Conservation (phyloP, 2,888 invertebrate genomes). For the Pseudococcus jackbeardsleyi region DNA sequence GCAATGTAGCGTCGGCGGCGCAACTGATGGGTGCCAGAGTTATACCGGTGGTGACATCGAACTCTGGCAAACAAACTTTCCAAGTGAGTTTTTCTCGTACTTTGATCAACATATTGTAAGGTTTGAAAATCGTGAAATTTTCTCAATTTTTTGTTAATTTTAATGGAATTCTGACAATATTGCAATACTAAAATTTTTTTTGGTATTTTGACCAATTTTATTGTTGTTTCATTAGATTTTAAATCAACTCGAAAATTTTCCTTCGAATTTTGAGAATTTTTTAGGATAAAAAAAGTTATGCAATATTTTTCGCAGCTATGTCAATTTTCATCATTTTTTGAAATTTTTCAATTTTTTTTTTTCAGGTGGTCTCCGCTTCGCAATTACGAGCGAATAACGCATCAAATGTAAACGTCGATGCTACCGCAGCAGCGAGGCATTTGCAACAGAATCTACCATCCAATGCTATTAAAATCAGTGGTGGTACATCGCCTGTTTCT, state of each 20-base stretch:
- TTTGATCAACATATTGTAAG: not conserved
- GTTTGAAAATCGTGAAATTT: too few relatives aligned
- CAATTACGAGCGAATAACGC: constrained; percentile 51
- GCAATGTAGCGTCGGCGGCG: constrained; percentile 65
- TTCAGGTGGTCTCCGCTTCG: constrained; percentile 46
- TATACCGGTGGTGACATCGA: constrained; percentile 75
- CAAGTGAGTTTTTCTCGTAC: constrained; percentile 70
- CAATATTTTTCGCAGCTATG: too few relatives aligned
- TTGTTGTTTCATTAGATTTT: too few relatives aligned
- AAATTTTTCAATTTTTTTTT: not conserved
- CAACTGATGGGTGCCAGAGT: constrained; percentile 74
- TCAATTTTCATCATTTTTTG: not conserved
- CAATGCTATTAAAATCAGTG: constrained; percentile 61
- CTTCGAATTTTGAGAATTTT: too few relatives aligned
- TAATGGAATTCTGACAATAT: too few relatives aligned
- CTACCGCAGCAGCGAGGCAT: constrained; percentile 29
- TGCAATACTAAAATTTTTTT: too few relatives aligned
- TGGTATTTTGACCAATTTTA: too few relatives aligned
- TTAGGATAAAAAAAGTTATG: too few relatives aligned
- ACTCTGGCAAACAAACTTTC: constrained; percentile 75
- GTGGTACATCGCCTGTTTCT: constrained; percentile 50
- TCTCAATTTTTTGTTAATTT: too few relatives aligned
- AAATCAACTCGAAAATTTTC: too few relatives aligned
- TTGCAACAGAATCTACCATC: constrained; percentile 54
- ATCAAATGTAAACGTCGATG: constrained; percentile 55